Percentiles rank a stretch among this genome's conserved stretches.
These are phyloP conservation scores for Strix uralensis DNA, from an alignment of 2,113 vertebrate genomes.

Conservation along the genomic window DNA sequence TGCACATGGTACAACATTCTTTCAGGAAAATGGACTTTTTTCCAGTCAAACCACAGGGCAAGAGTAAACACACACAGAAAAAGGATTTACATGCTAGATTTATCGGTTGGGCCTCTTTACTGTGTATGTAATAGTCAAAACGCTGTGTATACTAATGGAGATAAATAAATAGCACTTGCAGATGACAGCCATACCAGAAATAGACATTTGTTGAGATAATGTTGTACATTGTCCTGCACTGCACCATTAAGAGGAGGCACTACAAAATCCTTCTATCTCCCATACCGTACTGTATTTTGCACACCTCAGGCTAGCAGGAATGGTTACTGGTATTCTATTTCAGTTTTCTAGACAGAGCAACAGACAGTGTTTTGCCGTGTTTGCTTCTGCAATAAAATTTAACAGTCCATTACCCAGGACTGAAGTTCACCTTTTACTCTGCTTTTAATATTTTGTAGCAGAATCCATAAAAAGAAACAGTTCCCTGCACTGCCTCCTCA, in stretches of 20 bases:
- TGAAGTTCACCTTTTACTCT: neutral
- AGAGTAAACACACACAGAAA: neutral
- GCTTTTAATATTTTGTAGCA: neutral
- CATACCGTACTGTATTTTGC: neutral
- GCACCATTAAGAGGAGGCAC: rapidly evolving
- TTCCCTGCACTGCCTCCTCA: neutral
- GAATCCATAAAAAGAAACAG: neutral
- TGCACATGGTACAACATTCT: neutral
- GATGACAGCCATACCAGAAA: neutral
- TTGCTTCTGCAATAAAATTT: neutral
- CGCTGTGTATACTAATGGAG: neutral
- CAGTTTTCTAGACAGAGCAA: neutral
- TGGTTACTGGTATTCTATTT: neutral
- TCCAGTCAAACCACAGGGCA: neutral
- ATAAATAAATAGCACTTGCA: neutral
- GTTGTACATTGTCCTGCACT: neutral
- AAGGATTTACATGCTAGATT: neutral
- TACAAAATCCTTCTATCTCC: neutral
- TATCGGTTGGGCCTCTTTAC: neutral
- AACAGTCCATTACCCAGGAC: neutral
- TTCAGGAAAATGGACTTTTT: neutral
- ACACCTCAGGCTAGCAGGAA: neutral
- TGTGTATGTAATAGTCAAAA: neutral
- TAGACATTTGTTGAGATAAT: neutral
- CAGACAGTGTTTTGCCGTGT: neutral